These are phyloP conservation scores for Agrochola lychnidis DNA, from an alignment of 2,888 invertebrate species.

Conservation along the genomic window DNA sequence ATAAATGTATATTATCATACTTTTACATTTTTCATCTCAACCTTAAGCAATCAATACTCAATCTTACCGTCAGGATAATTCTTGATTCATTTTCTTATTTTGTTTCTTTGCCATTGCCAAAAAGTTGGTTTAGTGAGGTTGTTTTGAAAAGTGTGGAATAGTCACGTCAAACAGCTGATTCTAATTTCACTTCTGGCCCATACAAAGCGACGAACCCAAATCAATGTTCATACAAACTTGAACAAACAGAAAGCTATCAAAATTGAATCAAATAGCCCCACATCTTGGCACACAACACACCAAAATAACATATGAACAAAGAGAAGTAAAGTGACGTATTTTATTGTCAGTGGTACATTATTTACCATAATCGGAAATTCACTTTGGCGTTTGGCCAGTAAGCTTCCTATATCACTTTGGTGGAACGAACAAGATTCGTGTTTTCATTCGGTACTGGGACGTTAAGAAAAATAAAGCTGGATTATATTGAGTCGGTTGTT, in stretches of 20 bases:
- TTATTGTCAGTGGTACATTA: constrained; percentile 70
- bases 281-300: constrained; percentile 66
- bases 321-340: constrained; percentile 63
- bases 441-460: constrained; percentile 36
- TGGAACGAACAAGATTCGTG: constrained; percentile 61
- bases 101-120: neutral
- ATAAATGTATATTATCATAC: neutral
- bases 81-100: neutral
- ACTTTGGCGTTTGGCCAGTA: constrained; percentile 82
- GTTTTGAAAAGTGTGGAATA: neutral
- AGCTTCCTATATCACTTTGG: constrained; percentile 72
- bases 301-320: constrained; percentile 63
- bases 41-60: neutral
- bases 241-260: constrained; percentile 52
- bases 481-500: constrained; percentile 17
- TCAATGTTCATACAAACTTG: constrained; percentile 34
- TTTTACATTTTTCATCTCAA: neutral
- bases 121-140: too few species aligned
- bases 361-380: constrained; percentile 83
- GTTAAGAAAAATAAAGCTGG: constrained; percentile 39
- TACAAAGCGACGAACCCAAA: constrained; percentile 6
- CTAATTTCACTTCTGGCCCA: neutral
- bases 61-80: neutral
- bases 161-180: neutral
- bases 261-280: constrained; percentile 59